Evolutionary conservation across 2,797 vertebrate species (phyloP), one percentile per base, ranked within the genome.

Genomic region (Mormyrops boulengeri): DNA sequence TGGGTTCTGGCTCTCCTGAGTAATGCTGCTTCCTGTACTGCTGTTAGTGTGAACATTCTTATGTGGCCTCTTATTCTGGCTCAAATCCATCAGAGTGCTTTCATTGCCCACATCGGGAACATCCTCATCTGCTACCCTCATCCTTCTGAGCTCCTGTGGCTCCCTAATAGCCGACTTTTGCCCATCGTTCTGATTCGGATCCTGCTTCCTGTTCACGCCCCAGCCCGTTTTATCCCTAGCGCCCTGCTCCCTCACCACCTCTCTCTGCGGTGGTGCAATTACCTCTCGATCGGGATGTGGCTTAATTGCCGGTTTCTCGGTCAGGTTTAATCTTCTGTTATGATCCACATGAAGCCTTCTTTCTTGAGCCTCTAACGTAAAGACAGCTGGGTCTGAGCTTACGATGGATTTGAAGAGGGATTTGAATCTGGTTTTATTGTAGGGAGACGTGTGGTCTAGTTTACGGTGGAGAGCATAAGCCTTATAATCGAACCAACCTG

Each of bases 21-120:
- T 8, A 19, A 30, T 9, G 17, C 4, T 82, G 55, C 91, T 90
- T 89, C 93, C 93, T 85, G 91, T 89, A 8, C n/a, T 57, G 41
- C 90, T 86, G 47, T 88, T 14, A 49, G 89, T 66, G 90, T 91
- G 57, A 92, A 93, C 41, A 93, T 92, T 89, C 89, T 84, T 88
- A 88, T 82, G 77, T 4, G 87, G 50, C 30, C 62, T 88, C 14
- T 41, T 86, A 85, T 80, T 62, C 62, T 62, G 84, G 50, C 84
- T 85, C 49, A 92, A 94, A 89, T 94, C 93, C 88, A 93, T 38
- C 19, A 41, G 17, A 7, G 41, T 14, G n/a, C 3, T 89, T 52
- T 73, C 47, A 41, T 38, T 38, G 84, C 47, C 55, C 52, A 14
- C 77, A 47, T 30, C 22, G 53, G 73, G 38, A 22, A 82, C 11